Evolutionary conservation across 2,888 invertebrate species (phyloP).

Genomic region (Folsomia manolachei): DNA sequence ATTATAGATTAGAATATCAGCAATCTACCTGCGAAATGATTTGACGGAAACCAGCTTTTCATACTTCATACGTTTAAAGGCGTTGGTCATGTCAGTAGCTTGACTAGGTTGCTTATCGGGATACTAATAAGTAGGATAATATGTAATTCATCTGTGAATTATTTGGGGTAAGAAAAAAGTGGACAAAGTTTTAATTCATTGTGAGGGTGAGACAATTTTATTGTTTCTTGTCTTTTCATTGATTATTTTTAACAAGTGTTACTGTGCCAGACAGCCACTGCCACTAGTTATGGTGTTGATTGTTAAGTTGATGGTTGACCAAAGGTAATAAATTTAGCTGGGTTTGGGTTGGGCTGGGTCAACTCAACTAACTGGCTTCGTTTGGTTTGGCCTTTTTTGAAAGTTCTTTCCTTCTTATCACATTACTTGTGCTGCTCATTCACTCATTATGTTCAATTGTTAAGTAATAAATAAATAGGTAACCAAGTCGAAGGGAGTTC

Average conservation of each 20-base stretch:
- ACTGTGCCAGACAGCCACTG: too few relatives aligned
- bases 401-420: neutral
- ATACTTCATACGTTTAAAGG: too few relatives aligned
- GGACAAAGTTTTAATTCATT: neutral
- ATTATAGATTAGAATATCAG: too few relatives aligned
- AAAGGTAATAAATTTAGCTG: neutral
- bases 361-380: neutral
- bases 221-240: neutral
- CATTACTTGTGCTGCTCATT: too few relatives aligned
- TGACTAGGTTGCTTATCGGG: too few relatives aligned
- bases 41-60: too few relatives aligned
- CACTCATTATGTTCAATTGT: neutral
- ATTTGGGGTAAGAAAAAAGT: too few relatives aligned
- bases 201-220: neutral
- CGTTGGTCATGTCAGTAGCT: too few relatives aligned
- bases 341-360: neutral
- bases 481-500: neutral
- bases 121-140: too few relatives aligned
- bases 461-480: neutral
- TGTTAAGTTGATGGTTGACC: too few relatives aligned
- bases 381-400: neutral
- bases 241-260: neutral
- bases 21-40: too few relatives aligned
- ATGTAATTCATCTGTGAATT: too few relatives aligned
- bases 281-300: neutral